phyloP scores from a whole-genome alignment of 2,888 invertebrate genomes.

The Zele albiditarsus region DNA sequence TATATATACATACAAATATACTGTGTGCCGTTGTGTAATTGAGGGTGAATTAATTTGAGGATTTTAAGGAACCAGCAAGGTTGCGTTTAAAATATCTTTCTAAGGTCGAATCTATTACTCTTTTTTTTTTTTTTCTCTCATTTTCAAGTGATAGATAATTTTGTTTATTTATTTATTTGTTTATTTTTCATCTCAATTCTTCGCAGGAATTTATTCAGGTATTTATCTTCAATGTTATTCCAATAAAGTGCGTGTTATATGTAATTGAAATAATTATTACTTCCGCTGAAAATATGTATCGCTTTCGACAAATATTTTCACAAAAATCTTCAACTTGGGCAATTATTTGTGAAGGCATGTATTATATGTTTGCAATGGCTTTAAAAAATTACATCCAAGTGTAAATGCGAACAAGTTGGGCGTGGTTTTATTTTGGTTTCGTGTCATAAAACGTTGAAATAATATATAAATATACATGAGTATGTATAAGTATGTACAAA shows the following conservation, averaged over 20 bases:
- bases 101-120: slow-evolving; percentile 7
- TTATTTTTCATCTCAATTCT: not conserved
- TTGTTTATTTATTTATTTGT: not conserved
- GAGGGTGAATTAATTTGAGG: slow-evolving; percentile 58
- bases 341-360: not conserved
- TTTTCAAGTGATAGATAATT: slow-evolving; percentile 10
- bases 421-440: slow-evolving; percentile 12
- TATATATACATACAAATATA: slow-evolving; percentile 14
- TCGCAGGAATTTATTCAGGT: not conserved
- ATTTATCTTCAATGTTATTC: slow-evolving; percentile 5
- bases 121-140: slow-evolving; percentile 13
- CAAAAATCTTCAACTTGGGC: not conserved
- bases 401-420: slow-evolving; percentile 6
- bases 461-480: not conserved
- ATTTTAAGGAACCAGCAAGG: slow-evolving; percentile 39
- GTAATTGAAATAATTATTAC: slow-evolving; percentile 23
- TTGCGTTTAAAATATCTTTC: slow-evolving; percentile 31
- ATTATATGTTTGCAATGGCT: not conserved
- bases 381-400: not conserved
- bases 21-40: slow-evolving; percentile 50
- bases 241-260: slow-evolving; percentile 5
- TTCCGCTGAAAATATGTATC: not conserved
- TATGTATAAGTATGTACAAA: not conserved
- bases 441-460: slow-evolving; percentile 22
- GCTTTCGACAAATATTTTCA: slow-evolving; percentile 2